phyloP scores from a whole-genome alignment of 2,113 vertebrate genomes.

The Phyllostomus discolor region DNA sequence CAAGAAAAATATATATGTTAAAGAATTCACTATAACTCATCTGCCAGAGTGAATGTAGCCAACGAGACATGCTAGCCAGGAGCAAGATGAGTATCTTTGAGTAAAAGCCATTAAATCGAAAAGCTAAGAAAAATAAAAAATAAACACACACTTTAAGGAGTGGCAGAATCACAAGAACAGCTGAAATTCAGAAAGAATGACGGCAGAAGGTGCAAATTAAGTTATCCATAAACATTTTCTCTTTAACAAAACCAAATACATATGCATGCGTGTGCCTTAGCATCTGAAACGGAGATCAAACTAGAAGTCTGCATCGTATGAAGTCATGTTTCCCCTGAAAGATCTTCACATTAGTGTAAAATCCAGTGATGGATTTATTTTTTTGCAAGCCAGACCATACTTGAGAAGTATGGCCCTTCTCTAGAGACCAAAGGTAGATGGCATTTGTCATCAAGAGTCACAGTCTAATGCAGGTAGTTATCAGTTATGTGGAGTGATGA shows the following conservation, averaged over 20 bases:
- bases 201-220: background rate
- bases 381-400: background rate
- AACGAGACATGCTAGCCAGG: background rate
- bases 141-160: background rate
- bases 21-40: slow-evolving; percentile 36
- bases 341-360: background rate
- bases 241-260: background rate
- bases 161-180: background rate
- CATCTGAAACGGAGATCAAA: background rate
- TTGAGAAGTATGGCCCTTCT: background rate
- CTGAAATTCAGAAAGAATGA: background rate
- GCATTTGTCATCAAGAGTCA: slow-evolving; percentile 34
- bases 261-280: background rate
- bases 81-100: slow-evolving; percentile 27
- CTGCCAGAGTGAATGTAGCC: background rate
- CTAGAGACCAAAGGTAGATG: background rate
- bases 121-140: slow-evolving; percentile 23
- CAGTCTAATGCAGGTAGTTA: background rate
- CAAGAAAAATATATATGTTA: slow-evolving; percentile 44
- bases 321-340: background rate
- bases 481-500: background rate
- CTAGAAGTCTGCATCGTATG: background rate
- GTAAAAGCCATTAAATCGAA: slow-evolving; percentile 31
- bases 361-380: background rate
- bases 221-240: background rate